Conservation (phyloP, 2,888 invertebrate genomes). For the Pristionchus entomophagus region DNA sequence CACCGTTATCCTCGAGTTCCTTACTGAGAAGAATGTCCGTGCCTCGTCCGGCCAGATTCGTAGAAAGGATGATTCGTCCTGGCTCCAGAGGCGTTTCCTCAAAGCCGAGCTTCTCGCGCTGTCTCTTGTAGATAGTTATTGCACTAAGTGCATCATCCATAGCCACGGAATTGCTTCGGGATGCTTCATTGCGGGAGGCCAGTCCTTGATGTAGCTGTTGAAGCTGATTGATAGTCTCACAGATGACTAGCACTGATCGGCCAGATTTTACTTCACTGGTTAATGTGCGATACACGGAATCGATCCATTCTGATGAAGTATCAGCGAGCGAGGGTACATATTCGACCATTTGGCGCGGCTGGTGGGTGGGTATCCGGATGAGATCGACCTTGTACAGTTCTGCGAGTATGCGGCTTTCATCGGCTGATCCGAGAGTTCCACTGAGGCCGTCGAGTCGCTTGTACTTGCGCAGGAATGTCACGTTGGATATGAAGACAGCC, state of each 20-base stretch:
- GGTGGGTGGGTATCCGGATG: constrained; percentile 50
- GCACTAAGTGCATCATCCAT: too few species aligned
- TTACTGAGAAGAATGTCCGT: constrained; percentile 75
- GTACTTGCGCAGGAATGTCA: constrained; percentile 62
- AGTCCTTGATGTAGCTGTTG: constrained; percentile 56
- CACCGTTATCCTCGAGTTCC: neutral
- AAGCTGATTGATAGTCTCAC: constrained; percentile 64
- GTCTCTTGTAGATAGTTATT: neutral
- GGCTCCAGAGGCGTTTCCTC: neutral
- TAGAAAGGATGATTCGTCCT: neutral
- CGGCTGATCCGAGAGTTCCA: constrained; percentile 76
- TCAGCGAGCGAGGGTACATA: constrained; percentile 25
- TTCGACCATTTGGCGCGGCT: constrained; percentile 51
- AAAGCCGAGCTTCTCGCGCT: neutral
- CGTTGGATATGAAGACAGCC: constrained; percentile 77
- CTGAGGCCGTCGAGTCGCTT: constrained; percentile 76
- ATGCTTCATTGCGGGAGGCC: neutral
- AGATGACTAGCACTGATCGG: constrained; percentile 75
- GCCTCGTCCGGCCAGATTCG: neutral
- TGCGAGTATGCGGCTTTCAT: constrained; percentile 58
- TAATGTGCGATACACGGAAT: neutral
- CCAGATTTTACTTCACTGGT: constrained; percentile 49
- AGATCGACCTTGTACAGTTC: constrained; percentile 49
- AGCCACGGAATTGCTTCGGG: too few species aligned
- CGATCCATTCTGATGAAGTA: neutral